Base-by-base conservation (phyloP, 2,113 vertebrate genomes). In the Mus pahari region DNA sequence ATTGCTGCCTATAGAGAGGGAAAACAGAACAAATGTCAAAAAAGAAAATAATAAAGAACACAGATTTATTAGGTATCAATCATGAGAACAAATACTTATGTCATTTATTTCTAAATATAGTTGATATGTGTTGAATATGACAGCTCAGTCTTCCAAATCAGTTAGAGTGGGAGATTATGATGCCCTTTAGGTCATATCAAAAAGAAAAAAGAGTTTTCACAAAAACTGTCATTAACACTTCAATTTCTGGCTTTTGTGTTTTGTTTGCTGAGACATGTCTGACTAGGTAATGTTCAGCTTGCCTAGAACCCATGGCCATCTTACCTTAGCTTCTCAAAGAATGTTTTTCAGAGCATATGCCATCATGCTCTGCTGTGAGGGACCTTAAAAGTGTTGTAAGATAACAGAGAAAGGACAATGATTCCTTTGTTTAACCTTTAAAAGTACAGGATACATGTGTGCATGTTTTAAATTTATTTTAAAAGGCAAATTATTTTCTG, bases 1-100 rank as follows among this genome's bases (percentile, higher is more conserved):
- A 98, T 99, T 99, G 96, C 99, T 99, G 92, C 99, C 99, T 99
- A 13, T 22, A 26, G 83, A 60, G 28, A 77, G 79, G 33, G 4
- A 94, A 97, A 60, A 7, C 19, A 89, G 91, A 22, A 10, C 11
- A 79, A 19, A 58, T 5, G 50, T 39, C 19, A 8, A 83, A 24
- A 31, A 78, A 39, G 7, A 81, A 81, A 89, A 82, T 39, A 53
- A 6, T 75, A 4, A 42, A 55, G 70, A 79, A 31, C 17, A 62
- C 19, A 24, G 26, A 16, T 83, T 39, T 33, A 94, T 55, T 89
- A 10, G 68, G 31, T n/a, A 70, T 53, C 26, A 28, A 68, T 71
- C 64, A 79, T 64, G 10, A 78, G 9, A 74, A 55, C 16, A 96
- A 73, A 81, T 79, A 28, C 39, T n/a, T 91, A 45, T 42, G 24